Conservation (phyloP, 2,888 invertebrate genomes). For the Monoplex corrugatus region DNA sequence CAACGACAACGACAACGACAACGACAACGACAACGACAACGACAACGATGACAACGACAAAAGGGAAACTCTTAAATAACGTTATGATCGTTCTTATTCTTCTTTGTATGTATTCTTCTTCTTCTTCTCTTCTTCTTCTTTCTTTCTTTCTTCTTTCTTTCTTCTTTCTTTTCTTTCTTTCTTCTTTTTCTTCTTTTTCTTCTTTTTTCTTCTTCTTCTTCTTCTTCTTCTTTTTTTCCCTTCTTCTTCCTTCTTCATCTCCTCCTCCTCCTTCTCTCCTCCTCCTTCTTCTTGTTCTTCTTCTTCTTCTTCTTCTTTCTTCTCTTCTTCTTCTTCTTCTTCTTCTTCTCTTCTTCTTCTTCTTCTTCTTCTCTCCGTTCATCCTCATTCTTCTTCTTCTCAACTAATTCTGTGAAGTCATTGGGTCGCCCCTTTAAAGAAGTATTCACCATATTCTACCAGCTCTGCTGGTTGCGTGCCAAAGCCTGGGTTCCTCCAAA, state of each 20-base stretch:
- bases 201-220: not conserved
- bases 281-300: not conserved
- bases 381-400: not conserved
- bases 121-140: too few relatives aligned
- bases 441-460: too few relatives aligned
- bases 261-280: not conserved
- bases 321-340: not conserved
- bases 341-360: not conserved
- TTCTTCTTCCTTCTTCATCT: not conserved
- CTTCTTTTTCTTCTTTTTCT: not conserved
- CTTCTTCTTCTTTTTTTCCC: not conserved
- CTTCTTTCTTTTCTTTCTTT: too few relatives aligned
- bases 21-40: not conserved
- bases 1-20: too few relatives aligned
- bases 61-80: too few relatives aligned
- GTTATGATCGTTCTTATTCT: too few relatives aligned
- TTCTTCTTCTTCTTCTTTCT: not conserved
- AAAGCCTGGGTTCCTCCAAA: too few relatives aligned
- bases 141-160: too few relatives aligned
- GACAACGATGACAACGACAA: not conserved
- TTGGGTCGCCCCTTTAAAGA: too few relatives aligned
- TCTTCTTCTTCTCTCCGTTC: not conserved
- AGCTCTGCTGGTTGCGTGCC: too few relatives aligned
- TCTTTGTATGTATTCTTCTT: too few relatives aligned
- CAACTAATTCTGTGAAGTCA: too few relatives aligned